phyloP scores from a whole-genome alignment of 2,797 vertebrate genomes.

The Huso huso region DNA sequence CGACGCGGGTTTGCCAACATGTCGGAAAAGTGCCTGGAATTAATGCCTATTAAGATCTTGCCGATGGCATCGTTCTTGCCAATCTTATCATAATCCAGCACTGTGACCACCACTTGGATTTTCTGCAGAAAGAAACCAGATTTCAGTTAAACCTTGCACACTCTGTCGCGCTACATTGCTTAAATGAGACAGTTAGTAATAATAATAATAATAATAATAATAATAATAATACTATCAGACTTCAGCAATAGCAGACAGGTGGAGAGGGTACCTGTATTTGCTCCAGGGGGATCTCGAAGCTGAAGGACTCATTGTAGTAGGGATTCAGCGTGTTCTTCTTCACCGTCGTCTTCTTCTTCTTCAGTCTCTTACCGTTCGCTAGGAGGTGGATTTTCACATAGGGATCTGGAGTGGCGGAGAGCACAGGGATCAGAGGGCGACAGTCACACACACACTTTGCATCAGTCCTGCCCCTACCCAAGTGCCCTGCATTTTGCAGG shows the following conservation, averaged over 20 bases:
- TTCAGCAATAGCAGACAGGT: neutral
- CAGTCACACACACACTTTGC: conserved; percentile 17
- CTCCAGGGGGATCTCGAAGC: conserved; percentile 96
- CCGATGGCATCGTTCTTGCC: conserved; percentile 97
- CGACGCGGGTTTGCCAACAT: conserved; percentile 95
- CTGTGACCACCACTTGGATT: conserved; percentile 91
- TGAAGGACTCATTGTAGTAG: conserved; percentile 97
- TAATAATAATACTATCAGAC: no score
- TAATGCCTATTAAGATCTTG: conserved; percentile 89
- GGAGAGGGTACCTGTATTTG: conserved; percentile 79
- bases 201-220: no score
- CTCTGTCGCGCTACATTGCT: neutral
- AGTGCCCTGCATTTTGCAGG: no score
- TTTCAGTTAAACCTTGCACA: no score
- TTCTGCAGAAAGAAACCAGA: conserved; percentile 58
- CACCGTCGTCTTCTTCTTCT: conserved; percentile 98
- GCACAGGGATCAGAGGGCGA: conserved; percentile 34
- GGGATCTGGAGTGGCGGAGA: conserved; percentile 64
- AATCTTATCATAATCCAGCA: conserved; percentile 96
- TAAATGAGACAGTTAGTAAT: neutral
- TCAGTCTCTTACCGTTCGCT: conserved; percentile 91
- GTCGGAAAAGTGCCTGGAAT: conserved; percentile 91
- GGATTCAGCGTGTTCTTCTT: conserved; percentile 98
- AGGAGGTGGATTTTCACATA: conserved; percentile 96
- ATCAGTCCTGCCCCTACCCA: no score